Conservation (phyloP, 2,888 invertebrate genomes). For the Heliconius ethilla region DNA sequence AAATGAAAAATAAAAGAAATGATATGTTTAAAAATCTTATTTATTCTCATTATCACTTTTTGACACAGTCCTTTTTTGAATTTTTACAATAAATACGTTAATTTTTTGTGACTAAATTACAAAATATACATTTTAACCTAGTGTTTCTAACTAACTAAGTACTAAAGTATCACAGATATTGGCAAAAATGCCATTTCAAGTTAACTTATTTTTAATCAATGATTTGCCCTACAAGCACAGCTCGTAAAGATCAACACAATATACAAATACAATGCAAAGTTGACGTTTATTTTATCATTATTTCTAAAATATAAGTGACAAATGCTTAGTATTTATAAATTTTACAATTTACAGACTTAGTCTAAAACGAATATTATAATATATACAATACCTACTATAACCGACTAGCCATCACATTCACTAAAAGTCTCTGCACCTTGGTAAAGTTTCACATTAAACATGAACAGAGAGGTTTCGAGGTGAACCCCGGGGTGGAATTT, state of each 20-base stretch:
- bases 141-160: slow-evolving; percentile 60
- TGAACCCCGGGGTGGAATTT: slow-evolving; percentile 81
- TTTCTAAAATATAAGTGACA: slow-evolving; percentile 30
- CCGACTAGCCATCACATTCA: slow-evolving; percentile 76
- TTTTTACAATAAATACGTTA: slow-evolving; percentile 79
- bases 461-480: slow-evolving; percentile 89
- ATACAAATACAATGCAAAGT: slow-evolving; percentile 39
- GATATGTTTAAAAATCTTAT: slow-evolving; percentile 58
- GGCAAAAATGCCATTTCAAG: slow-evolving; percentile 68
- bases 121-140: slow-evolving; percentile 68
- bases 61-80: slow-evolving; percentile 69
- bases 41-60: slow-evolving; percentile 76
- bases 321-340: slow-evolving; percentile 37
- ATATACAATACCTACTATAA: slow-evolving; percentile 67
- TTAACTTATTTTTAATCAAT: slow-evolving; percentile 45
- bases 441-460: slow-evolving; percentile 77
- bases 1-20: slow-evolving; percentile 43
- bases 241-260: slow-evolving; percentile 62
- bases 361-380: slow-evolving; percentile 46
- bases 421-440: slow-evolving; percentile 47
- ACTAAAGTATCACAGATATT: slow-evolving; percentile 79
- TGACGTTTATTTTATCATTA: slow-evolving; percentile 22
- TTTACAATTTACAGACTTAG: slow-evolving; percentile 45
- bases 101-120: slow-evolving; percentile 66
- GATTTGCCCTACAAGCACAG: slow-evolving; percentile 71